Evolutionary conservation across 2,888 invertebrate genomes (phyloP), one percentile per base, ranked within the genome.

Genomic region (Chrysolina oricalcia): DNA sequence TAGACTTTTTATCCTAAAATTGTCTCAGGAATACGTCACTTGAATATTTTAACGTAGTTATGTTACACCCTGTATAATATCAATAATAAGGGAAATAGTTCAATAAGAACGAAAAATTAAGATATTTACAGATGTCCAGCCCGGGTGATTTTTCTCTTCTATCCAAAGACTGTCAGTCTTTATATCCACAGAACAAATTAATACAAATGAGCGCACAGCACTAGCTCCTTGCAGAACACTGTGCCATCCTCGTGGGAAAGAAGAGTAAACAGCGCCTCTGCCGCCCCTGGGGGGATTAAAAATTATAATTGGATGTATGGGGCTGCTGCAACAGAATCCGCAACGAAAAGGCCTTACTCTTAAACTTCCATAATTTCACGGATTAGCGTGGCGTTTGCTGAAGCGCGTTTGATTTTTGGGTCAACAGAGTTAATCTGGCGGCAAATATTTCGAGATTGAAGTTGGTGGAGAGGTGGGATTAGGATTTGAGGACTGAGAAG

Each of bases 271-370:
- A 86, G 53, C 83, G 84, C 85, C 81, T 84, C 85, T 83, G 82
- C 80, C 75, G 81, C 81, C 86, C 87, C 87, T 80, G 77, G 84
- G 84, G 87, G 85, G 88, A 88, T 87, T 88, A 88, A 87, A 88
- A 88, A 87, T 88, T 87, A 88, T 88, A 89, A 89, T 89, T 89
- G 88, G 88, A 88, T 84, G 50, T 82, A 81, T 81, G 83, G 81
- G 78, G 78, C 66, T 59, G 72, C 78, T 80, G 81, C 79, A 79
- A 81, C 78, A 79, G 70, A 78, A 74, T 76, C 74, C 70, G n/a
- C 70, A 21, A 48, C 19, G 64, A 68, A 75, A 76, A 74, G 48
- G 75, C 78, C 56, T 40, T 64, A 68, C 73, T 71, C 66, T 80
- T 76, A 59, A 78, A 79, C 73, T 74, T 78, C 66, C 67, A 67